These are phyloP conservation scores for Leptobrachium ailaonicum DNA, from an alignment of 2,113 vertebrate genomes.

Conservation along the genomic window DNA sequence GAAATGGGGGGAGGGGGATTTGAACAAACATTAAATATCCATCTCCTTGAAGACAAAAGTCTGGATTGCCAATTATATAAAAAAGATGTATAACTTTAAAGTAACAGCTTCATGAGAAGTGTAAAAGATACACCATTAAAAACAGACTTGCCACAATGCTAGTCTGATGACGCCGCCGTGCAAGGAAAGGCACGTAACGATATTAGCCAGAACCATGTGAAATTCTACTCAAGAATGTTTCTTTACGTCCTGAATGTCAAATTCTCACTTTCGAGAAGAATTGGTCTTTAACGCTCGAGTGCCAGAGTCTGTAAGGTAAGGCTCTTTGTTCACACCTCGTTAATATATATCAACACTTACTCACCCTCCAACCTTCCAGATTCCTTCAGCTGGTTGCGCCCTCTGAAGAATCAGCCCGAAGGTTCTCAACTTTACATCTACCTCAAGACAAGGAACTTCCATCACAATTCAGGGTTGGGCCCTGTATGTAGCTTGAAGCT, in stretches of 20 bases:
- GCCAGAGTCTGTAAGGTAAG: not conserved
- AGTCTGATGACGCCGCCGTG: not conserved
- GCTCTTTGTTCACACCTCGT: slow-evolving; percentile 9
- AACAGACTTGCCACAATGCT: not conserved
- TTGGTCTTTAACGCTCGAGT: not conserved
- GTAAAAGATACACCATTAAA: no score
- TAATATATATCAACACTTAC: slow-evolving; percentile 11
- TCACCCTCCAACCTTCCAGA: slow-evolving; percentile 20
- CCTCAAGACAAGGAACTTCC: not conserved
- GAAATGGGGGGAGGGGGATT: no score
- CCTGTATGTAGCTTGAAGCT: not conserved
- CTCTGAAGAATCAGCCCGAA: not conserved
- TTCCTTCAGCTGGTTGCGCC: slow-evolving; percentile 11
- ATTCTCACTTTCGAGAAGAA: not conserved
- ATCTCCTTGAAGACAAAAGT: no score
- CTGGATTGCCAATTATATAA: no score
- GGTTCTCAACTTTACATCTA: not conserved
- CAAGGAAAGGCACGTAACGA: no score
- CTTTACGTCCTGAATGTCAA: not conserved
- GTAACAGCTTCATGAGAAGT: no score
- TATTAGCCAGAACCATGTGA: no score
- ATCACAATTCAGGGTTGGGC: no score
- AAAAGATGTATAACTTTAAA: no score
- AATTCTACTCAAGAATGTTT: no score
- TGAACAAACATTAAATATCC: no score